Base-by-base conservation (phyloP, 2,113 vertebrate species). In the Tenebrosternarchus preto region DNA sequence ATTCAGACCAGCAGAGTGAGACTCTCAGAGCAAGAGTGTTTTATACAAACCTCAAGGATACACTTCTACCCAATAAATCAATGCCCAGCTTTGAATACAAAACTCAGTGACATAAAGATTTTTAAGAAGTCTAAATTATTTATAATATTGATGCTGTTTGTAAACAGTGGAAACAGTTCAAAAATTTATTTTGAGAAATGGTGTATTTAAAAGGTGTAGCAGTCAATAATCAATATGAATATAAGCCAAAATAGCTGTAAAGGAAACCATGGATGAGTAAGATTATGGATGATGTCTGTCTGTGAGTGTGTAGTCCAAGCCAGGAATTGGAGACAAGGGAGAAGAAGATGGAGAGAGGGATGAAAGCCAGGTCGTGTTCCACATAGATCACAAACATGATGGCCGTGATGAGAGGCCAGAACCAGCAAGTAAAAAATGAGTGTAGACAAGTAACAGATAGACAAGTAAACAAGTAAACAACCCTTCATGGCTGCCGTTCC, bases 321-420 rank as follows among this genome's bases (percentile, higher is more conserved):
- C 33, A 43, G 57, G 9, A 33, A 2, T 7, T 15, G 57, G 8
- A 15, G 27, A 17, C n/a, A 57, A 63, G 57, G 27, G 31, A 61
- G 31, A 25, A 9, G 29, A 33, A 75, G 33, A n/a, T 0, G 16
- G 24, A 22, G n/a, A 24, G 24, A 16, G n/a, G 22, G 22, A 8
- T 36, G 16, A 50, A 43, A 60, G 64, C 80, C 77, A 78, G 59
- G 63, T 59, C 46, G 29, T 73, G 19, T 57, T 55, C 22, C 60
- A 53, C 29, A 61, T 80, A 81, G 79, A 82, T 86, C 83, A 83
- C 68, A 85, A 85, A 11, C 83, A 84, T 84, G 88, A 85, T 84
- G 64, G 88, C 68, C 78, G 77, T 79, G 64, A 82, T 70, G 57
- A 68, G 76, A 60, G 77, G 82, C 87, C 73, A 81, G 79, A 77